Conservation (phyloP, 2,888 invertebrate species). For the Watsonalla cultraria region DNA sequence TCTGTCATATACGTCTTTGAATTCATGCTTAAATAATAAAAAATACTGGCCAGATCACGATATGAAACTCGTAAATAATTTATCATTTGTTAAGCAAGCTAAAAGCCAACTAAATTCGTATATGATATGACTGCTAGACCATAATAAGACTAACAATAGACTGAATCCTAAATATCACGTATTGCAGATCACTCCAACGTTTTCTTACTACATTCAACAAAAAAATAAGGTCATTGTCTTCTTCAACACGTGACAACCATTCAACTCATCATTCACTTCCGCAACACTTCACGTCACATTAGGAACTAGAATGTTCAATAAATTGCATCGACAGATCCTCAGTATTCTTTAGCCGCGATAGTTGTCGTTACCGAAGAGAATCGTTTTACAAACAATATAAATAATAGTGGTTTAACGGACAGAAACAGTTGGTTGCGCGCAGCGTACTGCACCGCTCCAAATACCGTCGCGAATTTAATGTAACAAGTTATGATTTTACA, state of each 20-base stretch:
- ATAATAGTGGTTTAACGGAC: constrained; percentile 61
- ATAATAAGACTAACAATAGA: too few relatives aligned
- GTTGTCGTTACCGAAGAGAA: constrained; percentile 47
- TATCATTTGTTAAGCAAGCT: too few relatives aligned
- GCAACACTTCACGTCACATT: not conserved
- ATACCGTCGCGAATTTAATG: constrained; percentile 17
- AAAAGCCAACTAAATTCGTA: too few relatives aligned
- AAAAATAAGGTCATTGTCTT: not conserved
- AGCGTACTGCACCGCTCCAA: constrained; percentile 37
- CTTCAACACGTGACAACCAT: not conserved
- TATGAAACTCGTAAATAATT: too few relatives aligned
- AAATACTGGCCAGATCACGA: too few relatives aligned
- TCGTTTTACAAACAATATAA: constrained; percentile 74
- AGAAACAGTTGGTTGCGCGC: constrained; percentile 59
- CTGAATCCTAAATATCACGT: too few relatives aligned
- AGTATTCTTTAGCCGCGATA: constrained; percentile 32
- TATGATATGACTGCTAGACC: too few relatives aligned
- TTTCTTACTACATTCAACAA: too few relatives aligned
- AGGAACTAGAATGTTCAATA: not conserved
- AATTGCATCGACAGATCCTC: constrained; percentile 32
- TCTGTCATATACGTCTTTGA: too few relatives aligned
- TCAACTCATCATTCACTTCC: not conserved
- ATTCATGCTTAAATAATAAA: too few relatives aligned
- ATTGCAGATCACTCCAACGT: too few relatives aligned
- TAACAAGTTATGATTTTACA: constrained; percentile 19